Conservation (phyloP, 2,888 invertebrate species). For the Pegoplata infirma region DNA sequence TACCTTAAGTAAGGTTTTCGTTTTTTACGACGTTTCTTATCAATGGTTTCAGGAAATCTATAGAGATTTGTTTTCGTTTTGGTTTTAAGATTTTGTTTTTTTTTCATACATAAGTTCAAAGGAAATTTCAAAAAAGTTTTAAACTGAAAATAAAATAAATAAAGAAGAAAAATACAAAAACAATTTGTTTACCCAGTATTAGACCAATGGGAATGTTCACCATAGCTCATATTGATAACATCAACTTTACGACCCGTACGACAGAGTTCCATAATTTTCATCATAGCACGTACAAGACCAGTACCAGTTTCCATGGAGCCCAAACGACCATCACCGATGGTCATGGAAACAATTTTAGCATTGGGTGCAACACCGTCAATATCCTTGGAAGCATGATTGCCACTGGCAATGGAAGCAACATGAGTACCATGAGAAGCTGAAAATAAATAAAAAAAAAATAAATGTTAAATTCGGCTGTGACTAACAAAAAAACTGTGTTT, state of each 20-base stretch:
- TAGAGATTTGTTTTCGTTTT: conserved; percentile 21
- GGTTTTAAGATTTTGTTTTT: neutral
- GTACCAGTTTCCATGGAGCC: conserved; percentile 98
- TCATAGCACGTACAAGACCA: conserved; percentile 93
- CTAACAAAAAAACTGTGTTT: too few species aligned
- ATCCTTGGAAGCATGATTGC: conserved; percentile 89
- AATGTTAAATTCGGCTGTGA: too few species aligned
- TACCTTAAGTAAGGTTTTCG: conserved; percentile 69
- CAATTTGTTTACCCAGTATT: conserved; percentile 83
- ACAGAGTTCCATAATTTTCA: conserved; percentile 87
- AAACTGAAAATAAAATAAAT: neutral
- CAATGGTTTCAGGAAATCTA: conserved; percentile 59
- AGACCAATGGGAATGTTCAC: conserved; percentile 95
- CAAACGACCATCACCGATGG: conserved; percentile 95
- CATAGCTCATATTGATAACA: conserved; percentile 99
- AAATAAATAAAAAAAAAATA: conserved; percentile 64
- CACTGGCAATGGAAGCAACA: conserved; percentile 97
- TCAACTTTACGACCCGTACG: conserved; percentile 83
- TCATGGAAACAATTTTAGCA: conserved; percentile 94
- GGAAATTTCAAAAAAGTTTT: conserved; percentile 57
- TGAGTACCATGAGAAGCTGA: conserved; percentile 97
- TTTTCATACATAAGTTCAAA: conserved; percentile 44
- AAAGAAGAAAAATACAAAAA: neutral
- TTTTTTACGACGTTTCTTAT: conserved; percentile 70
- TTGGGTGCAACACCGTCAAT: conserved; percentile 97